Conservation (phyloP, 2,113 vertebrate genomes). For the Phylloscopus trochilus region DNA sequence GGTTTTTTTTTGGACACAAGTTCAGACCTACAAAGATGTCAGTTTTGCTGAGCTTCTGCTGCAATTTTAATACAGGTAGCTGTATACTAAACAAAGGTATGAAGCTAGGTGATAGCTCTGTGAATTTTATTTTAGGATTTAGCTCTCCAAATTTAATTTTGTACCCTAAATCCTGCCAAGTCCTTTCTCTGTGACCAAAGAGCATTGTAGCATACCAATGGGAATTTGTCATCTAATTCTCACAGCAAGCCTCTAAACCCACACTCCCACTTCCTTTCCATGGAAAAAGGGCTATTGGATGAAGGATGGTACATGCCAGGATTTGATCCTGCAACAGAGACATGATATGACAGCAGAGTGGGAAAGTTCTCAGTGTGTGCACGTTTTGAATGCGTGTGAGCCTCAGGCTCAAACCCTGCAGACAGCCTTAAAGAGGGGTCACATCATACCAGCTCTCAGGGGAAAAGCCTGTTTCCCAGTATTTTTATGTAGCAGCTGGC, state of each 20-base stretch:
- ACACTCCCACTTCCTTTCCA: not conserved
- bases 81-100: not conserved
- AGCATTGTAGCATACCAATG: not conserved
- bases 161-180: not conserved
- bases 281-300: not conserved
- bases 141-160: not conserved
- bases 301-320: not conserved
- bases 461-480: not conserved
- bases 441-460: not conserved
- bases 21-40: not conserved
- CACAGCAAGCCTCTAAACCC: not conserved
- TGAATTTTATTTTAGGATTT: not conserved
- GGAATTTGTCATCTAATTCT: slow-evolving; percentile 1
- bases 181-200: not conserved
- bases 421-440: slow-evolving; percentile 16
- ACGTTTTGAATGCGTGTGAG: not conserved
- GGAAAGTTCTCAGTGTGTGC: not conserved
- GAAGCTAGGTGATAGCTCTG: not conserved
- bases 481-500: slow-evolving; percentile 34
- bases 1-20: not conserved
- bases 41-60: not conserved
- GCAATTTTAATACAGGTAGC: not conserved
- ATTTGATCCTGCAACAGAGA: not conserved
- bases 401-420: not conserved
- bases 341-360: not conserved